Evolutionary conservation across 92 coral and sea anemone species (phyloP).

Genomic region (Epizoanthus fatuus): DNA sequence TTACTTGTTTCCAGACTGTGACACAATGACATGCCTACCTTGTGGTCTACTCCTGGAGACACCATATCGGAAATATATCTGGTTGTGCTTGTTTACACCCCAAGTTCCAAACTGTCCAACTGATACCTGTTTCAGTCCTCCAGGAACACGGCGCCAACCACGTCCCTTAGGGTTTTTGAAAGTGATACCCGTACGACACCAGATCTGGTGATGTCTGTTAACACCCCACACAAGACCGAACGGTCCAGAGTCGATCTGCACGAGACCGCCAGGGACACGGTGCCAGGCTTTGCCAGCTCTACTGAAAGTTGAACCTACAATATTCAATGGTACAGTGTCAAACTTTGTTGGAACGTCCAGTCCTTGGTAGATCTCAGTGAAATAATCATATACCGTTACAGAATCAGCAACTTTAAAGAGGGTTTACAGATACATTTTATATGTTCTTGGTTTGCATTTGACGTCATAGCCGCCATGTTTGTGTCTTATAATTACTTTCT

Average conservation of each 20-base stretch:
- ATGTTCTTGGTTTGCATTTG: no score
- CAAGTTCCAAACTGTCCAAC: conserved; percentile 50
- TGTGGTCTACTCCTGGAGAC: conserved; percentile 1
- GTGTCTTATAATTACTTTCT: no score
- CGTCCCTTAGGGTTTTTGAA: conserved; percentile 17
- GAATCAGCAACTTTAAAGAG: no score
- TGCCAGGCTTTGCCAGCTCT: conserved; percentile 29
- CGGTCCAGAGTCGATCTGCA: conserved; percentile 56
- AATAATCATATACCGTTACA: no score
- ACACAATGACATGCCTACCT: not conserved
- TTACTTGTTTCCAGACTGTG: no score
- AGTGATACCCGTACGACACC: conserved; percentile 34
- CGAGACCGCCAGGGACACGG: conserved; percentile 43
- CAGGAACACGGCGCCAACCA: conserved; percentile 41
- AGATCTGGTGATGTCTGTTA: conserved; percentile 31
- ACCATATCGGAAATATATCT: conserved; percentile 40
- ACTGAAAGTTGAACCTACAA: not conserved
- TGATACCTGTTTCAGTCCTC: conserved; percentile 45
- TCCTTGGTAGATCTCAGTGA: no score
- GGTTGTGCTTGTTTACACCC: conserved; percentile 54
- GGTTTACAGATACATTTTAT: no score
- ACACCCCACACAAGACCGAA: conserved; percentile 52
- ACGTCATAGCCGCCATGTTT: no score
- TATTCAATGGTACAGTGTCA: not conserved
- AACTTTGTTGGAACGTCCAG: no score